phyloP scores from a whole-genome alignment of 1,140 invertebrate genomes.

The Sycobia sp. region DNA sequence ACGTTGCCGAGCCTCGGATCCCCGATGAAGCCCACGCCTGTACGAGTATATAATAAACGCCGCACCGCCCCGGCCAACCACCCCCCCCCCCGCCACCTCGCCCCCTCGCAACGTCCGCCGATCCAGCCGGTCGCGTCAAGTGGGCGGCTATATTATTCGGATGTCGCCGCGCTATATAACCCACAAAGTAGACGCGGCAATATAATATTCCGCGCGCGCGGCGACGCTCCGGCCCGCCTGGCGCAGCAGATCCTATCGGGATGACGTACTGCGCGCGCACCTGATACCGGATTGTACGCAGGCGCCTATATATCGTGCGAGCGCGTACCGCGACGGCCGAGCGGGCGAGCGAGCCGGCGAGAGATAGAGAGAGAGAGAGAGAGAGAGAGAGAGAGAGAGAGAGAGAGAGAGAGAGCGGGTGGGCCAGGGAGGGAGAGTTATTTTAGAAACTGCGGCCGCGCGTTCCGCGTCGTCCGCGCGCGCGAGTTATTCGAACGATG shows the following conservation, averaged over 20 bases:
- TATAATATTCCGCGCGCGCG: slow-evolving; percentile 36
- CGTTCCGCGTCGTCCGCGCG: not conserved
- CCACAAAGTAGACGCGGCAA: slow-evolving; percentile 25
- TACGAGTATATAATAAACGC: too few species aligned
- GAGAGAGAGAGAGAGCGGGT: too few species aligned
- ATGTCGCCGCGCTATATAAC: slow-evolving; percentile 38
- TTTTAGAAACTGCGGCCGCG: slow-evolving; percentile 22
- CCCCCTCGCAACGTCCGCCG: too few species aligned
- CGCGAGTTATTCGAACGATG: slow-evolving; percentile 15
- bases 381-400: too few species aligned
- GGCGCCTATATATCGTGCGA: slow-evolving; percentile 3
- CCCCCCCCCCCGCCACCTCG: not conserved
- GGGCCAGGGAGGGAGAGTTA: too few species aligned
- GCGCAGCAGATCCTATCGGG: slow-evolving; percentile 56
- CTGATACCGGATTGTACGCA: slow-evolving; percentile 55
- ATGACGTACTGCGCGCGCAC: slow-evolving; percentile 59
- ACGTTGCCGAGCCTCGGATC: too few species aligned
- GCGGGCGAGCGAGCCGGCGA: not conserved
- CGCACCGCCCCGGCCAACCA: too few species aligned
- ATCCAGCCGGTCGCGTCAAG: slow-evolving; percentile 30
- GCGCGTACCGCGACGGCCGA: not conserved
- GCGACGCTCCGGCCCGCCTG: slow-evolving; percentile 20
- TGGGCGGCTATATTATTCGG: slow-evolving; percentile 55
- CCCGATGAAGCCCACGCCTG: too few species aligned
- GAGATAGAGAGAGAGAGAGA: slow-evolving; percentile 26